A percentile compares a stretch with the other conserved stretches of the same genome.
Conservation (phyloP, 2,113 vertebrate genomes). For the Lepus americanus region DNA sequence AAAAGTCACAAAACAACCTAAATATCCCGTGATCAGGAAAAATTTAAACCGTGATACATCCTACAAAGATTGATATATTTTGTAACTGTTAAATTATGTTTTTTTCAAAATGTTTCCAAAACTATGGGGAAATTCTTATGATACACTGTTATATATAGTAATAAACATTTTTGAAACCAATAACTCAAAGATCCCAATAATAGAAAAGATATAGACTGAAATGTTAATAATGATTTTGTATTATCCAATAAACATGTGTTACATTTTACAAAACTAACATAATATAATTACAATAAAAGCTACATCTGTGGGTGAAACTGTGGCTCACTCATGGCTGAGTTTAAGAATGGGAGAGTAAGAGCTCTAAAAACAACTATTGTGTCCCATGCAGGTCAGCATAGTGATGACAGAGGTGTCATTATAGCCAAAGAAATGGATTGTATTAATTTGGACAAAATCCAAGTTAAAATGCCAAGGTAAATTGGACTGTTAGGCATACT, state of each 20-base stretch:
- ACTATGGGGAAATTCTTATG: background rate
- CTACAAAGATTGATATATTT: background rate
- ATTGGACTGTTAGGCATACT: background rate
- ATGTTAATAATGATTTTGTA: background rate
- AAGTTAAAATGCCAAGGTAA: background rate
- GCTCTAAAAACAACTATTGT: background rate
- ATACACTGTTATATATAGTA: background rate
- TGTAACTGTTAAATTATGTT: slow-evolving; percentile 14
- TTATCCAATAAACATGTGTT: background rate
- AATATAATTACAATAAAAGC: background rate
- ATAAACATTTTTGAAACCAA: background rate
- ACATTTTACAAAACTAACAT: background rate
- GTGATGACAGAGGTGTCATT: background rate
- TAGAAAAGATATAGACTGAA: background rate
- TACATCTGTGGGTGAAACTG: background rate
- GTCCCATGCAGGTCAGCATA: background rate
- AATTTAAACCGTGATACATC: background rate
- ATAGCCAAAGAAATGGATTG: background rate
- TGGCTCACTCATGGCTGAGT: background rate
- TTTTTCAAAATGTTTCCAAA: background rate
- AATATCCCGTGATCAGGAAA: background rate
- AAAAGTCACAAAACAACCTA: background rate
- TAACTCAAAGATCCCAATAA: background rate
- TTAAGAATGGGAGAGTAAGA: background rate
- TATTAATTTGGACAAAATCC: background rate